Conservation (phyloP, 2,797 vertebrate species). For the Leptoclinus maculatus region DNA sequence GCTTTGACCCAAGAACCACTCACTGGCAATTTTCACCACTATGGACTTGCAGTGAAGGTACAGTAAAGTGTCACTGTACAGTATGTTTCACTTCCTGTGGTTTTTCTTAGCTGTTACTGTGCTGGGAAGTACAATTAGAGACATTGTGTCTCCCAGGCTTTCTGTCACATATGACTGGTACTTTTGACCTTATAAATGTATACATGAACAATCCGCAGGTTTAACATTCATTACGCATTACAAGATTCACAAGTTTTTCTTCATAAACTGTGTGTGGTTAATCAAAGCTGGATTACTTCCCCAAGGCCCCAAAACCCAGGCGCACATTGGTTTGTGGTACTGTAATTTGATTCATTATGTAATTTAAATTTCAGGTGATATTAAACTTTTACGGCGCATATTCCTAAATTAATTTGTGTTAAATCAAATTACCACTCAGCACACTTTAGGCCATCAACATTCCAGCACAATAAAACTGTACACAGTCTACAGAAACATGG, state of each 20-base stretch:
- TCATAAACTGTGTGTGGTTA: neutral
- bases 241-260: neutral
- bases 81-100: constrained; percentile 22
- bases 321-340: neutral
- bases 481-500: neutral
- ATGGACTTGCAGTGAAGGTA: constrained; percentile 81
- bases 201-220: neutral
- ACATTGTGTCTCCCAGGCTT: neutral
- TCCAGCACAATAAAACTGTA: neutral
- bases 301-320: neutral
- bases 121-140: constrained; percentile 4
- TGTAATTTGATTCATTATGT: neutral
- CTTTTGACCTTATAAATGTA: neutral
- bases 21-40: constrained; percentile 87
- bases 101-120: constrained; percentile 1
- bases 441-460: neutral
- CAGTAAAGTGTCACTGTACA: neutral
- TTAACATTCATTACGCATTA: neutral
- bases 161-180: neutral
- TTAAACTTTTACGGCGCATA: neutral
- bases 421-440: neutral
- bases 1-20: constrained; percentile 81
- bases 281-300: neutral
- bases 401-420: constrained; percentile 1
- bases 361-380: neutral